A percentile compares a stretch with the other conserved stretches of the same genome.
Evolutionary conservation across 1,140 invertebrate genomes (phyloP).

Genomic region (Penaeus chinensis): DNA sequence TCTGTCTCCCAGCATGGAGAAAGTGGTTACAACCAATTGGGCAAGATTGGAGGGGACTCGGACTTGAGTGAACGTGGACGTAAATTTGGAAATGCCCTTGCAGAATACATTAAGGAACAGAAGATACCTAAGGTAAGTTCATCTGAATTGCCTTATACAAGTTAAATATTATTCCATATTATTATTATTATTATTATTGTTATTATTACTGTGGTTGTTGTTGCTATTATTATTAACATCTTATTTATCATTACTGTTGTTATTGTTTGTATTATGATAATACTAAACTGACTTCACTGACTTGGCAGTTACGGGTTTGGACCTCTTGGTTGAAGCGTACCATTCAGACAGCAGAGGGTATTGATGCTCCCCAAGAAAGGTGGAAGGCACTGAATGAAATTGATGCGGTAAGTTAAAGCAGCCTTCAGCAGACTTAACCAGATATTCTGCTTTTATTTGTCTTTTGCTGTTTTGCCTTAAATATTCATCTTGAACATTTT

Average conservation of each 20-base stretch:
- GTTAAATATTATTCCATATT: constrained; percentile 13
- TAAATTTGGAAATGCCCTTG: constrained; percentile 84
- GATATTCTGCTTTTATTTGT: not conserved
- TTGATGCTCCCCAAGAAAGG: constrained; percentile 94
- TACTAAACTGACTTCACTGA: constrained; percentile 66
- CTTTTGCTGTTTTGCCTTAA: not conserved
- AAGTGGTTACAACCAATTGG: constrained; percentile 90
- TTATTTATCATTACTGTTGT: not conserved
- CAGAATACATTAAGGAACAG: constrained; percentile 83
- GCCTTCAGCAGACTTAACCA: not conserved
- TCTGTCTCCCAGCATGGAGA: constrained; percentile 88
- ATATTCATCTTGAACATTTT: not conserved
- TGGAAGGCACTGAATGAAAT: constrained; percentile 99
- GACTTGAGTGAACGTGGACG: constrained; percentile 83
- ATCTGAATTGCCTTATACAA: not conserved
- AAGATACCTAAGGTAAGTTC: constrained; percentile 56
- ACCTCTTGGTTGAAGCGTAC: constrained; percentile 96
- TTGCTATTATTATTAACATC: not conserved
- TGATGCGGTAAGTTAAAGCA: constrained; percentile 86
- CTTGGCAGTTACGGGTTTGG: constrained; percentile 94
- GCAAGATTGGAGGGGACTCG: constrained; percentile 96
- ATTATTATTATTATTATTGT: not conserved
- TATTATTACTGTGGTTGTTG: not conserved
- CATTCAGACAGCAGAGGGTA: constrained; percentile 91
- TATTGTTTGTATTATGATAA: not conserved